phyloP scores from a whole-genome alignment of 2,888 invertebrate genomes.

The Lepidonotus clava region DNA sequence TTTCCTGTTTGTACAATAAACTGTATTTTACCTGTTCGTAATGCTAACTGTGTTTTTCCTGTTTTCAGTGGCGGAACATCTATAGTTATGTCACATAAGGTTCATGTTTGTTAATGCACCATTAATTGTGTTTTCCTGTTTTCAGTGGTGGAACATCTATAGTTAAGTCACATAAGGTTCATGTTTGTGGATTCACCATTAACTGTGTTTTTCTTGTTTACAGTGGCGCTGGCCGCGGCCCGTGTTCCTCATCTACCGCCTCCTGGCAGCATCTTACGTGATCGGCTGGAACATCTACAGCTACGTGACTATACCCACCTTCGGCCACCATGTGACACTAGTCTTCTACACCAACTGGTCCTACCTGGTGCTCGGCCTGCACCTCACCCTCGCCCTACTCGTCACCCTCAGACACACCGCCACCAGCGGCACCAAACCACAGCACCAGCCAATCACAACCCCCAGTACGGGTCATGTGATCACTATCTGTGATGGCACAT shows the following conservation, averaged over 20 bases:
- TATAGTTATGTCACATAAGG: not conserved
- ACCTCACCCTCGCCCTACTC: conserved; percentile 51
- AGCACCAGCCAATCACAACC: not conserved
- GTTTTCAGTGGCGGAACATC: not conserved
- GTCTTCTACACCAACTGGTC: conserved; percentile 54
- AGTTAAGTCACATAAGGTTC: not conserved
- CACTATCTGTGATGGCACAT: conserved; percentile 28
- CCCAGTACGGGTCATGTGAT: conserved; percentile 30
- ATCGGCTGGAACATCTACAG: conserved; percentile 33
- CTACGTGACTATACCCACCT: conserved; percentile 36
- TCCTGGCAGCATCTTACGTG: conserved; percentile 49
- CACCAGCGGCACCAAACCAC: not conserved
- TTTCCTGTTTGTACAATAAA: too few relatives aligned
- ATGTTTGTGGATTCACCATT: not conserved
- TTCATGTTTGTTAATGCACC: not conserved
- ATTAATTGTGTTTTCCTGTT: not conserved
- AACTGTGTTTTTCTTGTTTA: conserved; percentile 22
- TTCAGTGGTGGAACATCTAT: not conserved
- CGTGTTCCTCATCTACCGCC: conserved; percentile 49
- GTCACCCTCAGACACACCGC: conserved; percentile 29
- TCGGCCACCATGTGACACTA: conserved; percentile 11
- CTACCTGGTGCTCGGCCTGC: conserved; percentile 51
- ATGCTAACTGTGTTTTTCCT: not conserved
- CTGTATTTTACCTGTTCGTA: too few relatives aligned
- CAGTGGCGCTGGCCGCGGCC: conserved; percentile 54